Conservation (phyloP, 2,888 invertebrate genomes). For the Dendrolimus houi region DNA sequence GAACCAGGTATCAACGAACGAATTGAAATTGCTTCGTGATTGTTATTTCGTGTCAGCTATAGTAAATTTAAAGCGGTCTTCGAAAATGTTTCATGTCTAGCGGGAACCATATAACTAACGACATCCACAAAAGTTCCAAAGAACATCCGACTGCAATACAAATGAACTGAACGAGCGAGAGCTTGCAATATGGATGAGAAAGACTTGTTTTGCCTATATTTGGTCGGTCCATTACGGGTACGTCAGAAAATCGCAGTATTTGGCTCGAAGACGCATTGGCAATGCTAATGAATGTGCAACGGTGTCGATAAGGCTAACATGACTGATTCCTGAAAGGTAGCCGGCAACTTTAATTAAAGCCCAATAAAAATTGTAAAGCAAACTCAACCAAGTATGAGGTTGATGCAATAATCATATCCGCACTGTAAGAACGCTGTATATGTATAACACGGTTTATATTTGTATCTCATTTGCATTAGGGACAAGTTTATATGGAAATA, state of each 20-base stretch:
- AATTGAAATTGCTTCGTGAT: neutral
- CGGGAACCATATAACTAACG: constrained; percentile 15
- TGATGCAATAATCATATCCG: too few relatives aligned
- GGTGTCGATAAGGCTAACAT: constrained; percentile 25
- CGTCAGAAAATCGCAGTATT: constrained; percentile 17
- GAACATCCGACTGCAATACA: constrained; percentile 46
- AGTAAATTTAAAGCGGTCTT: neutral
- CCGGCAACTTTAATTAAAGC: constrained; percentile 11
- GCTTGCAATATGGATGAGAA: constrained; percentile 46
- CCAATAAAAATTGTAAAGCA: too few relatives aligned
- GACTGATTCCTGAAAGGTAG: constrained; percentile 23
- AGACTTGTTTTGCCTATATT: constrained; percentile 49
- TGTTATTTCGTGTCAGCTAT: neutral
- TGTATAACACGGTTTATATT: too few relatives aligned
- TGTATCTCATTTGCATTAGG: too few relatives aligned
- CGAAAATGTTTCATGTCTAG: neutral
- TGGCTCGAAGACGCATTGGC: constrained; percentile 21
- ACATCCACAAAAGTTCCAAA: constrained; percentile 28
- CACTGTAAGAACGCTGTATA: too few relatives aligned
- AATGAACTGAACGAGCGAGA: constrained; percentile 46
- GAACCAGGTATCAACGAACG: neutral
- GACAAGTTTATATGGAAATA: too few relatives aligned
- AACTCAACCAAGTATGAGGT: too few relatives aligned
- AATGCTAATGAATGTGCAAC: constrained; percentile 36
- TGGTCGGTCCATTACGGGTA: constrained; percentile 14